These are phyloP conservation scores for Prunella himalayana DNA, from an alignment of 2,113 vertebrate species.

Conservation along the genomic window DNA sequence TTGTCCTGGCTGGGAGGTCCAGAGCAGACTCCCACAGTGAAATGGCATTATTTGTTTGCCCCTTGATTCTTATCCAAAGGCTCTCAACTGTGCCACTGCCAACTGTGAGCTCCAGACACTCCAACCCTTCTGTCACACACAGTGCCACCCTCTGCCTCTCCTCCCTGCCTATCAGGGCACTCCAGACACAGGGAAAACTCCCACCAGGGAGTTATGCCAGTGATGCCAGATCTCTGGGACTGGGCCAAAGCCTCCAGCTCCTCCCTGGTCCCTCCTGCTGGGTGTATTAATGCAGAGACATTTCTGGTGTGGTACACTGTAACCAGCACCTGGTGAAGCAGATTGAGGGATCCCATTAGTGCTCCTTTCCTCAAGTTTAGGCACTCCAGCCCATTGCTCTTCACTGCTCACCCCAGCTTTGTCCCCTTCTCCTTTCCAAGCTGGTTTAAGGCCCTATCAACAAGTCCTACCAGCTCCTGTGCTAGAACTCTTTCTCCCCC, in stretches of 20 bases:
- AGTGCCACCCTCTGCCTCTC: neutral
- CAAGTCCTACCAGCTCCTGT: neutral
- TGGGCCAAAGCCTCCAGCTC: neutral
- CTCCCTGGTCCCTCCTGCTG: neutral
- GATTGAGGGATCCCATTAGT: too few species aligned
- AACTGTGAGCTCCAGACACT: neutral
- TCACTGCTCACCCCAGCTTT: neutral
- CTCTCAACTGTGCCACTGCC: neutral
- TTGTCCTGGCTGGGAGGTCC: neutral
- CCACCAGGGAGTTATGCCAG: neutral
- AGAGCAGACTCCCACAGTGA: neutral
- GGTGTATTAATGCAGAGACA: neutral
- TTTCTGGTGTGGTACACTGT: neutral
- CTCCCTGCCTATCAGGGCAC: neutral
- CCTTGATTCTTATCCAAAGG: neutral
- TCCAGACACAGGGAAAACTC: neutral
- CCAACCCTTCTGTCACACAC: neutral
- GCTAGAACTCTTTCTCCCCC: neutral
- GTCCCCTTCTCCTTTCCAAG: neutral
- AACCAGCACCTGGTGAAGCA: neutral
- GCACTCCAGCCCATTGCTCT: neutral
- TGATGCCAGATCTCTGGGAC: neutral
- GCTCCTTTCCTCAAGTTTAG: neutral
- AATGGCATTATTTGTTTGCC: neutral
- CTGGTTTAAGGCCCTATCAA: neutral